Base-by-base conservation (phyloP, 2,888 invertebrate genomes). In the Cyclophora albipunctata region DNA sequence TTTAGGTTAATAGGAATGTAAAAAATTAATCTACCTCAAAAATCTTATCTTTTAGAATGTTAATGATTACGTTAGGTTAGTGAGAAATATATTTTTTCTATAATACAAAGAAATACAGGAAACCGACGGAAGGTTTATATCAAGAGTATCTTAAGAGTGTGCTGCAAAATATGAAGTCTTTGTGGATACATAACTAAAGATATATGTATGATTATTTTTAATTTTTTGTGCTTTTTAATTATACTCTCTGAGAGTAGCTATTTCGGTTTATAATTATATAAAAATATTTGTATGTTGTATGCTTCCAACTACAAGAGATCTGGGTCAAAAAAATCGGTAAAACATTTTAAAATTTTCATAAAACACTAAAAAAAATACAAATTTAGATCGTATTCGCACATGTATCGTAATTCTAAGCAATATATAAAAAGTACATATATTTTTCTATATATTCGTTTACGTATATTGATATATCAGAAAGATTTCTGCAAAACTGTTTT, bases 21-120 rank as follows among this genome's bases (percentile, higher is more conserved):
- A 87, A 87, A 86, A 87, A 84, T 78, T 81, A 80, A 88, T 87
- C 88, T 88, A 88, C 88, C 88, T 88, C 88, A 88, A 83, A 79
- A 86, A 87, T 37, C 83, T 84, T 86, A 85, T 83, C 69, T 78
- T 75, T 70, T 85, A 87, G 83, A 78, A 80, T 70, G 77, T 71
- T 78, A 82, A 78, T 78, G 78, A 83, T 71, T 81, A 79, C 68
- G 66, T 82, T 87, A 87, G 84, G 81, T 85, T 87, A 87, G 84
- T 84, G 83, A 85, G 73, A 79, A 71, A 69, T 63, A 68, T 77
- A 72, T 69, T 63, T 67, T 77, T 82, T 80, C 73, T 81, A 72
- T 73, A 51, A 46, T 51, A 75, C 71, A 74, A 20, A 77, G 73
- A 78, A 78, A 69, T 74, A 76, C 73, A 77, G 61, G 65, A 63